These are phyloP conservation scores for Anolis apletophallus DNA, from an alignment of 2,797 vertebrate species.

Conservation along the genomic window DNA sequence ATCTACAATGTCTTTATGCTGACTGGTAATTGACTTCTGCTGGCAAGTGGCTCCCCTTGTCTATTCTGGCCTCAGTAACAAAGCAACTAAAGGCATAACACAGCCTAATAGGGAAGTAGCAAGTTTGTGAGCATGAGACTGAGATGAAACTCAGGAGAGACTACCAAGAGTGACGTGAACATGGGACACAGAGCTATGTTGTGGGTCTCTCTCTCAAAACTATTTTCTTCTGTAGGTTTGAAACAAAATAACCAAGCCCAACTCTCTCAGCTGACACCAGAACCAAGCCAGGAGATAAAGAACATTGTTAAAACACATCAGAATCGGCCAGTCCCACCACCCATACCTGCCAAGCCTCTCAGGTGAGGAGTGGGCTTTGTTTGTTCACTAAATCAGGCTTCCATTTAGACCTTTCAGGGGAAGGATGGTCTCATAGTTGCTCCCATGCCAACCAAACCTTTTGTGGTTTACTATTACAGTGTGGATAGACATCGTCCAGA, in stretches of 20 bases:
- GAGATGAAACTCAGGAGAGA: neutral
- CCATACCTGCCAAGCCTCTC: constrained; percentile 78
- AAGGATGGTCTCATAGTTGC: too few species aligned
- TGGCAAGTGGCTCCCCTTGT: neutral
- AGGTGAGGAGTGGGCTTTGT: constrained; percentile 76
- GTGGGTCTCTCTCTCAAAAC: neutral
- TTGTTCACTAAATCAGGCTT: neutral
- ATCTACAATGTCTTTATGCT: neutral
- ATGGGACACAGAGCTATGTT: constrained; percentile 4
- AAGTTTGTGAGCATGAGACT: neutral
- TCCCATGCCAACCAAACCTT: neutral
- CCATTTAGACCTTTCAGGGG: neutral
- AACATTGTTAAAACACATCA: constrained; percentile 93
- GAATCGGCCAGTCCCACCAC: constrained; percentile 81
- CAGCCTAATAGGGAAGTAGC: neutral
- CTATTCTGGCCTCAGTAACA: neutral
- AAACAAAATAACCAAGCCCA: constrained; percentile 15
- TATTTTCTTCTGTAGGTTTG: constrained; percentile 5
- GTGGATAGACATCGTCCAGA: neutral
- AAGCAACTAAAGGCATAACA: neutral
- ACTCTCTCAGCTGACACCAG: constrained; percentile 6
- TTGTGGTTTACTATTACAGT: neutral
- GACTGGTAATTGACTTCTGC: neutral
- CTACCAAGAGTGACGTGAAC: neutral
- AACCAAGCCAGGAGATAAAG: constrained; percentile 88